Percentiles rank a stretch among this genome's conserved stretches.
Conservation (phyloP, 1,140 invertebrate species). For the Orchestia grillus region DNA sequence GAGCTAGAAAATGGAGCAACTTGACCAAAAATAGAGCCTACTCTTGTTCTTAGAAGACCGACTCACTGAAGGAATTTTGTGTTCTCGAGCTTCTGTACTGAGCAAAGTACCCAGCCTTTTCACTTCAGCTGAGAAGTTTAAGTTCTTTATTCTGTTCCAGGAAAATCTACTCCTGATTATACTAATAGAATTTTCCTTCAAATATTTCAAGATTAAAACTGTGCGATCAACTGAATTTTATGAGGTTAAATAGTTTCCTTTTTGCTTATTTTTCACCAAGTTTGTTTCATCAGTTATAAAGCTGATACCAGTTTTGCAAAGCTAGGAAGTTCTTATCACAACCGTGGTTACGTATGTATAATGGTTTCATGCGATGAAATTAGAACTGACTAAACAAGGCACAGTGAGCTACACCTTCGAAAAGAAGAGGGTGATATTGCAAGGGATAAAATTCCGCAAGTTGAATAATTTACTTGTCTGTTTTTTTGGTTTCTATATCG, state of each 20-base stretch:
- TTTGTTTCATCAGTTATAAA: background rate
- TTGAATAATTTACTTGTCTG: no score
- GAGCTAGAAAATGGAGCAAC: background rate
- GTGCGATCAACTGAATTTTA: background rate
- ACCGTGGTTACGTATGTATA: background rate
- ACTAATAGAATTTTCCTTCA: background rate
- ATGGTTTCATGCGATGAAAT: background rate
- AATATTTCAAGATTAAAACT: background rate
- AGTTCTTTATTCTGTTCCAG: no score
- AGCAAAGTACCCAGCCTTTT: background rate
- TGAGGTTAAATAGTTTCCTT: background rate
- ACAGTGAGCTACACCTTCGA: background rate
- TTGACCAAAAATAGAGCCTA: background rate
- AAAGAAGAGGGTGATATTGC: background rate
- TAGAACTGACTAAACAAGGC: background rate
- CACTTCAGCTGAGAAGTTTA: background rate
- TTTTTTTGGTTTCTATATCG: no score
- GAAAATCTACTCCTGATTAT: background rate
- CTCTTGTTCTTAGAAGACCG: background rate
- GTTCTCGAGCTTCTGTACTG: background rate
- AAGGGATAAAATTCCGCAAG: background rate
- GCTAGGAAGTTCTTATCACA: background rate
- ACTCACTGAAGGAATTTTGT: background rate
- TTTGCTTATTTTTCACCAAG: background rate
- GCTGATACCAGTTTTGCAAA: background rate